A percentile compares a stretch with the other conserved stretches of the same genome.
Conservation (phyloP, 2,888 invertebrate species). For the Seladonia tumulorum region DNA sequence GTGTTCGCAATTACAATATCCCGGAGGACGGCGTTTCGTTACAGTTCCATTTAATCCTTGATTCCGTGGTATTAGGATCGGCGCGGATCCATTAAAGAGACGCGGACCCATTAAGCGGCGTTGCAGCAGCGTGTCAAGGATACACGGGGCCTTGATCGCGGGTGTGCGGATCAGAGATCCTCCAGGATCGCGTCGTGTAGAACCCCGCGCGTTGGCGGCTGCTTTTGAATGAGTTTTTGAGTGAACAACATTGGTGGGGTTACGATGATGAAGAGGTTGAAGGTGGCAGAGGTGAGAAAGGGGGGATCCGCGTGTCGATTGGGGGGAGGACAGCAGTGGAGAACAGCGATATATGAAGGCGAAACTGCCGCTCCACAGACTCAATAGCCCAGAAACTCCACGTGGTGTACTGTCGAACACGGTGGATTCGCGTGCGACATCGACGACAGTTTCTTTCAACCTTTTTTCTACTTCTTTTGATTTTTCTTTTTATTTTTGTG, state of each 20-base stretch:
- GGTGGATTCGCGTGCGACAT: conserved; percentile 38
- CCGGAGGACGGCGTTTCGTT: background rate
- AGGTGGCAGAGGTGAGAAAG: conserved; percentile 53
- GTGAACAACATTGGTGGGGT: conserved; percentile 55
- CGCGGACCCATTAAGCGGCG: conserved; percentile 17
- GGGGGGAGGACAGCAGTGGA: conserved; percentile 71
- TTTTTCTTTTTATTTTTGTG: background rate
- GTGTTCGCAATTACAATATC: background rate
- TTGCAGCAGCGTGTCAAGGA: conserved; percentile 44
- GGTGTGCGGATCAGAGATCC: background rate
- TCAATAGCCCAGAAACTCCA: conserved; percentile 80
- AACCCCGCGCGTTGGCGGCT: background rate
- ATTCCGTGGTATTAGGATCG: conserved; percentile 7
- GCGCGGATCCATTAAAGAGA: background rate
- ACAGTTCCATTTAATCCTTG: background rate
- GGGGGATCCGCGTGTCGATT: conserved; percentile 59
- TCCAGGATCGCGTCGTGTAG: conserved; percentile 5
- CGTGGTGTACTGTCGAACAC: conserved; percentile 62
- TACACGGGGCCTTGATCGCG: background rate
- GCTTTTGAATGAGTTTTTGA: conserved; percentile 59
- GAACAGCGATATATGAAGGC: conserved; percentile 82
- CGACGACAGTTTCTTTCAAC: background rate
- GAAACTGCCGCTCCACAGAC: conserved; percentile 81
- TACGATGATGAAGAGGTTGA: conserved; percentile 50
- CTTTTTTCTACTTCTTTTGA: background rate